These are phyloP conservation scores for Gymnobelideus leadbeateri DNA, from an alignment of 2,113 vertebrate species.

Conservation along the genomic window DNA sequence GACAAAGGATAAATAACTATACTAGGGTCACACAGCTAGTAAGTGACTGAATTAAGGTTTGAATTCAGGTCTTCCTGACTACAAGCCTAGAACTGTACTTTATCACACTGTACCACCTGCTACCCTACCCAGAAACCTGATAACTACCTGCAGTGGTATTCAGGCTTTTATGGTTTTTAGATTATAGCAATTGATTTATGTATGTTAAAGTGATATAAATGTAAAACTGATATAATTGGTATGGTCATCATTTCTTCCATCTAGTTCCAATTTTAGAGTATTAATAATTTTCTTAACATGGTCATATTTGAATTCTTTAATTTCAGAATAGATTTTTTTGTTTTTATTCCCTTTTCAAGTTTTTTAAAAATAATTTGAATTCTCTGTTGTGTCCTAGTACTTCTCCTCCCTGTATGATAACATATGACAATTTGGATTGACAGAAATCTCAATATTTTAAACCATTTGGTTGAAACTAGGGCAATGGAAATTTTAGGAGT, in stretches of 20 bases:
- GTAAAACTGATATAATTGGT: no score
- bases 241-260: not conserved
- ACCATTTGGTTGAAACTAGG: not conserved
- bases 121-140: not conserved
- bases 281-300: not conserved
- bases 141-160: not conserved
- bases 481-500: not conserved
- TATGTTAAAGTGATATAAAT: not conserved
- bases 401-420: no score
- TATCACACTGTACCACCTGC: no score
- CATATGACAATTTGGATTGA: not conserved
- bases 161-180: not conserved
- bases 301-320: not conserved
- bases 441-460: not conserved
- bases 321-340: not conserved
- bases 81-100: no score
- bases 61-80: no score
- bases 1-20: no score
- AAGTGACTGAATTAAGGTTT: no score
- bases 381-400: not conserved
- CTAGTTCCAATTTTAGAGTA: not conserved
- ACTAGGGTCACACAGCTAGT: no score
- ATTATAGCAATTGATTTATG: not conserved
- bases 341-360: not conserved
- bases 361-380: not conserved